Base-by-base conservation (phyloP, 2,113 vertebrate species). In the Hymenochirus boettgeri region DNA sequence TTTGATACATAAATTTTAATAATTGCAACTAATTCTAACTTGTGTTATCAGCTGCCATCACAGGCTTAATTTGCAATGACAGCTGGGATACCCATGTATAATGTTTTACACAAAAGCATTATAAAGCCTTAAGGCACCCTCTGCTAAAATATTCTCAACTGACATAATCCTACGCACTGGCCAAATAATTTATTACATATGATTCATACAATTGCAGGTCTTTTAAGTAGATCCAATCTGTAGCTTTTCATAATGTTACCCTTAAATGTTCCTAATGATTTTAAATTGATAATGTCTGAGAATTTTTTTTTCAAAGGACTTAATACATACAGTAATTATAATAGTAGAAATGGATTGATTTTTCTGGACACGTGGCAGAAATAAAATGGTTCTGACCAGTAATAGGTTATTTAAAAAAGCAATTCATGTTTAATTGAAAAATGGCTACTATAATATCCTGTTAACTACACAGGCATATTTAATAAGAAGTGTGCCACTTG, bases 171-270 rank as follows among this genome's bases (percentile, higher is more conserved):
- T n/a, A 61, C 46, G 17, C 3, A 57, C n/a, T 75, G 61, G 55
- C 51, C 29, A 67, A 61, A 48, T n/a, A 62, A 25, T 62, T 67
- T 58, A 71, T 72, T 22, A 53, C 61, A 70, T 9, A 45, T 27
- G 25, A 45, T 46, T 46, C 37, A 8, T 29, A 31, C 62, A 58
- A 52, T 33, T 57, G 23, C 59, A 24, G 51, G 46, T 7, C 13
- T 57, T 31, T 18, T 29, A 65, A 70, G 60, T 15, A 6, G 57
- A 18, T 2, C 18, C 45, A 7, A 21, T 48, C 48, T 70, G 1
- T 4, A 52, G 23, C 15, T 1, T 50, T 61, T 61, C 54, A 25
- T 52, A 45, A 48, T 55, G 46, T 9, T 70, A 22, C 7, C 42
- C 66, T 52, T 33, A 67, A 69, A 71, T 17, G 5, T n/a, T n/a